These are phyloP conservation scores for Strigamia crassipes DNA, from an alignment of 2,888 invertebrate genomes.

Conservation along the genomic window DNA sequence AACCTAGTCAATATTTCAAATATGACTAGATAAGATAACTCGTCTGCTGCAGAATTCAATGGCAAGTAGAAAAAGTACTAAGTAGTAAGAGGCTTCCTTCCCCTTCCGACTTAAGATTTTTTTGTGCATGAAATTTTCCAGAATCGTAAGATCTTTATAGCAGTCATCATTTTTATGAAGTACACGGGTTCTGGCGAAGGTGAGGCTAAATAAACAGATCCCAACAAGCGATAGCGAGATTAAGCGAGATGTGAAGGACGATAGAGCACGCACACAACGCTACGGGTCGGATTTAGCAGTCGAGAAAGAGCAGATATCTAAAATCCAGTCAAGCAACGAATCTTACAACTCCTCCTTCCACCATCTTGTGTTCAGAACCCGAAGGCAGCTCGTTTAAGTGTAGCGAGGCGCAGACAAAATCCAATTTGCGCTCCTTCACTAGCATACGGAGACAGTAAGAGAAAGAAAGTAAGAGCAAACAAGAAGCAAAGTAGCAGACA, in stretches of 20 bases:
- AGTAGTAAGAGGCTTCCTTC: neutral
- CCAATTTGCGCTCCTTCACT: conserved; percentile 12
- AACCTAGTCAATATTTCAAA: conserved; percentile 19
- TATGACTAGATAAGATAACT: neutral
- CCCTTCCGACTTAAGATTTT: neutral
- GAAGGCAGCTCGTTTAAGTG: conserved; percentile 26
- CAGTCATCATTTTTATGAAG: conserved; percentile 30
- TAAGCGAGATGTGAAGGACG: conserved; percentile 7
- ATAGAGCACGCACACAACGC: neutral
- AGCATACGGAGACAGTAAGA: neutral
- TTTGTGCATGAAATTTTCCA: neutral
- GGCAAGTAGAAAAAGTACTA: conserved; percentile 1
- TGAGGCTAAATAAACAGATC: conserved; percentile 43
- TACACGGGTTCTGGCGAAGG: conserved; percentile 14
- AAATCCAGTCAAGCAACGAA: conserved; percentile 3
- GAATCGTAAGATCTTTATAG: conserved; percentile 17
- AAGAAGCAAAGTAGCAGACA: neutral
- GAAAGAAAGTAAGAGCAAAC: neutral
- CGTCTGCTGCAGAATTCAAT: neutral
- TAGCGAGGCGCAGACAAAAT: conserved; percentile 22
- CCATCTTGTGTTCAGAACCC: conserved; percentile 26
- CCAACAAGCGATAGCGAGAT: conserved; percentile 35
- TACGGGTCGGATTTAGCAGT: neutral
- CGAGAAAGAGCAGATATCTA: conserved; percentile 5
- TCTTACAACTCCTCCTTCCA: neutral